Evolutionary conservation across 1,140 invertebrate genomes (phyloP), one percentile per base, ranked within the genome.

Genomic region (Sycophaga agraensis): DNA sequence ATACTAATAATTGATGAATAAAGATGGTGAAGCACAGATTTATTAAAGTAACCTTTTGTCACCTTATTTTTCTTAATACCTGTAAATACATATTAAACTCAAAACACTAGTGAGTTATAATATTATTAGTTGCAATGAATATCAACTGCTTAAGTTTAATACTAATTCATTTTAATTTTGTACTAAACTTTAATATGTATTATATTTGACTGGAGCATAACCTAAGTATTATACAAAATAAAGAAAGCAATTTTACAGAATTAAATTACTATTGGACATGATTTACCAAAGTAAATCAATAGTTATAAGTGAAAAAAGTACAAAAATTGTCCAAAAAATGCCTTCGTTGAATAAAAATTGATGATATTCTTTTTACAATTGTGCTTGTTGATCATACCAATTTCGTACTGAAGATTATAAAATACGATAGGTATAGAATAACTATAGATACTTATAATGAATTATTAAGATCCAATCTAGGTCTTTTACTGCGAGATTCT

Each of bases 401-500:
- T 39, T 50, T 57, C 19, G 40, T 53, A 63, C 45, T 40, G 22
- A 57, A 43, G 37, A 42, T 45, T 17, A 40, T 42, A 43, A 54
- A 35, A 37, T 63, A 55, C 26, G 24, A 61, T 40, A 17, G 42
- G 17, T 22, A 35, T 57, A 55, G 39, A 45, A 55, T 61, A 9
- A 54, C 31, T 56, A 62, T 21, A 43, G 51, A 39, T 62, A 53
- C 67, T 78, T 71, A 81, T 59, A 77, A 63, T 2, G 69, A 51
- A 46, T 73, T 77, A 26, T 72, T 78, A 14, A 77, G 60, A 45
- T 81, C 78, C 11, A 81, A 68, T 28, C 79, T 70, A 57, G 76
- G 74, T 74, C 79, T 79, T 73, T 81, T 81, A 68, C 68, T 76
- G 24, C 75, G 77, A 22, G 70, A 65, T 50, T 81, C 79, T 50